Conservation (phyloP, 2,113 vertebrate genomes). For the Corvus hawaiiensis region DNA sequence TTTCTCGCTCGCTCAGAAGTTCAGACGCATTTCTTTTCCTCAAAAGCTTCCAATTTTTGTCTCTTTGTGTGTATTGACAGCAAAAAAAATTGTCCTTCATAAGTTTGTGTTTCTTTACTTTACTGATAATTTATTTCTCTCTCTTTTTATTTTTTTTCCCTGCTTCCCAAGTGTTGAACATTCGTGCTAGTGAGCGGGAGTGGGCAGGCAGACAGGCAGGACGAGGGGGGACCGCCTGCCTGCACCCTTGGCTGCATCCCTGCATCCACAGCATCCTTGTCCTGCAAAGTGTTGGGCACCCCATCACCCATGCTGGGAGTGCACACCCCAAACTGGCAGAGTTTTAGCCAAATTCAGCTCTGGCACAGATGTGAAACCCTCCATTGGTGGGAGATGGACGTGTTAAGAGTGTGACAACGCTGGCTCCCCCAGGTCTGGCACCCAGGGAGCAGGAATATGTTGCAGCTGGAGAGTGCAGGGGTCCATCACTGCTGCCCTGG, state of each 20-base stretch:
- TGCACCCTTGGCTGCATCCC: background rate
- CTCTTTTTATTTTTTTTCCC: background rate
- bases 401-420: accelerated
- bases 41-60: slow-evolving; percentile 63
- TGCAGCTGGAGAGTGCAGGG: accelerated
- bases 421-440: background rate
- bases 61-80: slow-evolving; percentile 54
- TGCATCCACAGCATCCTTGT: background rate
- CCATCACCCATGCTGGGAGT: accelerated
- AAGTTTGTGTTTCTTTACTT: slow-evolving; percentile 43
- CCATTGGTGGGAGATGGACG: accelerated
- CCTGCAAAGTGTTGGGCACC: background rate
- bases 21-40: slow-evolving; percentile 61
- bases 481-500: background rate
- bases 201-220: background rate
- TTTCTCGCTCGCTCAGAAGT: slow-evolving; percentile 57
- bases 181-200: background rate
- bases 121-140: slow-evolving; percentile 18
- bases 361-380: accelerated
- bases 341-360: background rate
- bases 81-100: slow-evolving; percentile 47
- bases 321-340: background rate
- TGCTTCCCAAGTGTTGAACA: accelerated
- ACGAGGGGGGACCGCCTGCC: background rate
- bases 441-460: accelerated